A percentile compares a stretch with the other conserved stretches of the same genome.
These are phyloP conservation scores for Pyrochroa serraticornis DNA, from an alignment of 2,888 invertebrate species.

Conservation along the genomic window DNA sequence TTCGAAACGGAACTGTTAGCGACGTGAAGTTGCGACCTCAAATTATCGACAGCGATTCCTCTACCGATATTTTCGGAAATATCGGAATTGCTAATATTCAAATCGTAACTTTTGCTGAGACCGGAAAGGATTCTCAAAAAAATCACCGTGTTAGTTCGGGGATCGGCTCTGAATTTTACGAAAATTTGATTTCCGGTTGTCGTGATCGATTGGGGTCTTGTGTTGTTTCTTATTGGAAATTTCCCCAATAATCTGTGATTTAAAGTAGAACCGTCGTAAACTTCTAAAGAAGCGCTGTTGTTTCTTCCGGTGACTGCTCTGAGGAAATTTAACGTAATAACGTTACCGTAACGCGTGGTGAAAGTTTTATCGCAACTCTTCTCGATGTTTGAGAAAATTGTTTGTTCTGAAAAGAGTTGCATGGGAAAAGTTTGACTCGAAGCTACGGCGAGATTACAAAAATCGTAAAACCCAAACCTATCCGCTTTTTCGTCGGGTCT, in stretches of 20 bases:
- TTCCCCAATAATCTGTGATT: constrained; percentile 73
- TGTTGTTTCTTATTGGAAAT: constrained; percentile 80
- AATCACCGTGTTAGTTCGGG: constrained; percentile 74
- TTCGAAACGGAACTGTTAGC: constrained; percentile 82
- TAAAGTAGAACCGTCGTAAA: constrained; percentile 78
- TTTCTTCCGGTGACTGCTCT: constrained; percentile 79
- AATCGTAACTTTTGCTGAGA: constrained; percentile 78
- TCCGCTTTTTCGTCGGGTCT: constrained; percentile 77
- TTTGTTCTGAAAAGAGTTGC: constrained; percentile 81
- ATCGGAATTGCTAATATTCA: constrained; percentile 84
- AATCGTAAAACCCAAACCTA: constrained; percentile 78
- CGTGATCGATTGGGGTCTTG: constrained; percentile 87
- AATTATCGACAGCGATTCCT: constrained; percentile 92
- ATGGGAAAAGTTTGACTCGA: constrained; percentile 88
- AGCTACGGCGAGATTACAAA: constrained; percentile 79
- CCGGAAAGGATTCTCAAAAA: constrained; percentile 82
- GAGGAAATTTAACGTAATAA: constrained; percentile 84
- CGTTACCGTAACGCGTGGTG: constrained; percentile 77
- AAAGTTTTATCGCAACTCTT: constrained; percentile 82
- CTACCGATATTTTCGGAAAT: constrained; percentile 91
- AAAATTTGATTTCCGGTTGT: constrained; percentile 81
- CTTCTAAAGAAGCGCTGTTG: constrained; percentile 74
- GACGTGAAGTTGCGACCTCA: constrained; percentile 87
- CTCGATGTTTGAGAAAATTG: constrained; percentile 70
- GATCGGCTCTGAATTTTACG: constrained; percentile 77